Conservation (phyloP, 2,797 vertebrate genomes). For the Sternotherus odoratus region DNA sequence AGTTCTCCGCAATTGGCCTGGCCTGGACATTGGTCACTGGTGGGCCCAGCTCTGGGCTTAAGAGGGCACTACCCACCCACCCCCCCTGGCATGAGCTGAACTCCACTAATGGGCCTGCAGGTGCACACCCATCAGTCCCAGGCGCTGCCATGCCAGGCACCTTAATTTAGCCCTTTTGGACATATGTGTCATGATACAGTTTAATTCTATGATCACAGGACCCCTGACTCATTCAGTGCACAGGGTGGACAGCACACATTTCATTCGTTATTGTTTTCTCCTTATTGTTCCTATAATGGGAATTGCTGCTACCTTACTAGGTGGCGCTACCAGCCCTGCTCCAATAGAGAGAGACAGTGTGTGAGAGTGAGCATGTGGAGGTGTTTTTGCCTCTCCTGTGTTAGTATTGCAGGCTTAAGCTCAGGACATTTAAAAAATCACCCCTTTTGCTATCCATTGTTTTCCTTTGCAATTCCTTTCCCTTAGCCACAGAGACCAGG, state of each 20-base stretch:
- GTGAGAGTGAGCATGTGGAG: too few relatives aligned
- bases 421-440: background rate
- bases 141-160: too few relatives aligned
- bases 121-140: background rate
- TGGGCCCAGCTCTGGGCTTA: background rate
- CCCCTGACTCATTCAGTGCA: background rate
- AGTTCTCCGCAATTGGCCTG: background rate
- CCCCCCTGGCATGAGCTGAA: background rate
- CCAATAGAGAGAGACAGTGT: background rate
- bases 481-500: background rate
- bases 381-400: background rate
- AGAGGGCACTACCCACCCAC: background rate
- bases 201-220: background rate
- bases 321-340: too few relatives aligned
- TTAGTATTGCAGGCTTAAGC: background rate
- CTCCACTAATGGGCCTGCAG: background rate
- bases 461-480: background rate
- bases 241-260: background rate
- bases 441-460: background rate
- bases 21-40: background rate
- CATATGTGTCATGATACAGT: background rate
- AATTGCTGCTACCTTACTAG: background rate
- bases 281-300: background rate
- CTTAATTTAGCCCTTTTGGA: background rate
- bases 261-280: background rate